Conservation (phyloP, 2,888 invertebrate genomes). For the Acronicta alni region DNA sequence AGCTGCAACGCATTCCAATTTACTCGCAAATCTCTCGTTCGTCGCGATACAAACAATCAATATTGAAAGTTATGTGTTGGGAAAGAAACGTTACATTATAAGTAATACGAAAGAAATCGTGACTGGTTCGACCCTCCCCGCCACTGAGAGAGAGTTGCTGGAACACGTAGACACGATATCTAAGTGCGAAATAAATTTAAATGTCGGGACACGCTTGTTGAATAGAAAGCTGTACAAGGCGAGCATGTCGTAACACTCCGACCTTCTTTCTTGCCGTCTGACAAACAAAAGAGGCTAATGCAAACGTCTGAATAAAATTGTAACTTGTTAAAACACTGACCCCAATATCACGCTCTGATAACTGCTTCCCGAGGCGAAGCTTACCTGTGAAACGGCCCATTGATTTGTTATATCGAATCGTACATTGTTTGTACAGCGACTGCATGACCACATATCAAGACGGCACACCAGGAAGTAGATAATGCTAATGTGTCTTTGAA, state of each 20-base stretch:
- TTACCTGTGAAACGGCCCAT: slow-evolving; percentile 67
- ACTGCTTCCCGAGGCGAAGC: slow-evolving; percentile 74
- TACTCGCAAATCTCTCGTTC: slow-evolving; percentile 56
- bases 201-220: slow-evolving; percentile 86
- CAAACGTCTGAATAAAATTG: slow-evolving; percentile 74
- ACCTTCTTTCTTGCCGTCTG: slow-evolving; percentile 85
- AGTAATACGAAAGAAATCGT: slow-evolving; percentile 79
- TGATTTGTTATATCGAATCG: slow-evolving; percentile 68
- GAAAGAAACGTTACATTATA: slow-evolving; percentile 71
- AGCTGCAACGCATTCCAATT: slow-evolving; percentile 66
- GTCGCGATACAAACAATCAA: slow-evolving; percentile 66
- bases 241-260: slow-evolving; percentile 85
- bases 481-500: slow-evolving; percentile 87
- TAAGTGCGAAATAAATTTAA: slow-evolving; percentile 87
- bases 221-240: slow-evolving; percentile 89
- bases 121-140: slow-evolving; percentile 83
- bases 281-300: slow-evolving; percentile 84
- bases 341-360: slow-evolving; percentile 84
- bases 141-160: slow-evolving; percentile 83
- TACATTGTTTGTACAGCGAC: slow-evolving; percentile 66
- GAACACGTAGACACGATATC: slow-evolving; percentile 76
- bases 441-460: slow-evolving; percentile 74
- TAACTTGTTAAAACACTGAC: slow-evolving; percentile 77
- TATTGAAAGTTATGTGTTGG: slow-evolving; percentile 75
- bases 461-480: slow-evolving; percentile 82